Base-by-base conservation (phyloP, 2,797 vertebrate species). In the Mareca strepera region DNA sequence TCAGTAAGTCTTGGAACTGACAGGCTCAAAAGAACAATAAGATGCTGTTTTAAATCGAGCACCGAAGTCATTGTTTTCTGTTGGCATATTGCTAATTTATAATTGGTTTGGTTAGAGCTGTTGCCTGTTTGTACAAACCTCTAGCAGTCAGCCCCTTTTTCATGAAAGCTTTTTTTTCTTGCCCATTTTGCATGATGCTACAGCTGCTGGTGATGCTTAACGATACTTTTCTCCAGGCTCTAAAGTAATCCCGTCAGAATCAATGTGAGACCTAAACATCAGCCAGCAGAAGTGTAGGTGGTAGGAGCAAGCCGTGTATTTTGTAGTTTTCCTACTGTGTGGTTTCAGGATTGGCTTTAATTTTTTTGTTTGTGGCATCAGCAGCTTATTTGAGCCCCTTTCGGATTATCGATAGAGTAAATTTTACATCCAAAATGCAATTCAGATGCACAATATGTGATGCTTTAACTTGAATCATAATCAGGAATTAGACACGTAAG, bases 21-120 rank as follows among this genome's bases (percentile, higher is more conserved):
- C 75, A 69, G 62, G 48, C 93, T 94, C 67, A 35, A 86, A 86
- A 94, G 90, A 89, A 95, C 72, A 92, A 92, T 93, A 77, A 95
- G 92, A 88, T 62, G 17, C 28, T 93, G 46, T 75, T 84, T 86
- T 82, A 74, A 76, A 74, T 68, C 14, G 37, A 25, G 21, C 58
- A 28, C 44, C 81, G 20, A 68, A 93, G 48, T 81, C 35, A 46
- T 41, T 74, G 11, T 2, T 55, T 90, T 94, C 62, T 60, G 60
- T 52, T 73, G 46, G 22, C 79, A 46, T 86, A 69, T 85, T 82
- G 23, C 26, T 70, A n/a, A 55, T 12, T 77, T 89, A 43, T 0
- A 37, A 44, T 37, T 41, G 53, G 35, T 80, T 82, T 77, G 55
- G 41, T 83, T 70, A 89, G 86, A 58, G 88, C 75, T 86, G 18